Conservation (phyloP, 2,888 invertebrate genomes). For the Sthenelais limicola region DNA sequence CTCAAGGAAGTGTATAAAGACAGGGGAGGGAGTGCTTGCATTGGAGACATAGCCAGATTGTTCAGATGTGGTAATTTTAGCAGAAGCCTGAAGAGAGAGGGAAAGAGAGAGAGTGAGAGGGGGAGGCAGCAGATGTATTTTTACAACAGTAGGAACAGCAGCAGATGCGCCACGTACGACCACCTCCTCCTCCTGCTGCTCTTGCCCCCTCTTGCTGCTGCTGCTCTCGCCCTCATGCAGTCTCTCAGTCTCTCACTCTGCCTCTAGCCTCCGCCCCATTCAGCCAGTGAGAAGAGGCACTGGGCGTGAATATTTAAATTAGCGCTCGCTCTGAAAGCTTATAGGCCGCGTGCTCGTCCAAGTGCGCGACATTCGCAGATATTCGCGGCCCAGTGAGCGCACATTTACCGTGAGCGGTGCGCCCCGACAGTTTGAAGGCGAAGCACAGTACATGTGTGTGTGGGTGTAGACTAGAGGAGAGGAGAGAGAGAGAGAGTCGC, state of each 20-base stretch:
- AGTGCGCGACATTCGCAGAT: constrained; percentile 13
- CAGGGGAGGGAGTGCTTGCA: no score
- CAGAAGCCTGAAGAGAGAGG: no score
- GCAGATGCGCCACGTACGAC: neutral
- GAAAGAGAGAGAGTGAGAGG: no score
- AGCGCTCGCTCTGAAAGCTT: constrained; percentile 16
- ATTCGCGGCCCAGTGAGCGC: constrained; percentile 32
- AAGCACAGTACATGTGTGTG: no score
- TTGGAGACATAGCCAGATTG: no score
- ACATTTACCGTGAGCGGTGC: neutral
- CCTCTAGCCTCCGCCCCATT: neutral
- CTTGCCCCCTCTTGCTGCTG: constrained; percentile 7
- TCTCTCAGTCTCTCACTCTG: neutral
- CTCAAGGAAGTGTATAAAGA: no score
- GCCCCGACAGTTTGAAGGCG: no score
- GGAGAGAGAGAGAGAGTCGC: no score
- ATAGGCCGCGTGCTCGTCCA: neutral
- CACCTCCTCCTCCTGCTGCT: neutral
- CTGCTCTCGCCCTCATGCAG: constrained; percentile 3
- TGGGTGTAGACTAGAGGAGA: no score
- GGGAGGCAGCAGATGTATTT: no score
- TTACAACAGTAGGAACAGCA: neutral
- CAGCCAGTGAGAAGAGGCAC: neutral
- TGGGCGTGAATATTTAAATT: constrained; percentile 33
- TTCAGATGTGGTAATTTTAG: no score